Evolutionary conservation across 2,888 invertebrate species (phyloP).

Genomic region (Nasonia oneida): DNA sequence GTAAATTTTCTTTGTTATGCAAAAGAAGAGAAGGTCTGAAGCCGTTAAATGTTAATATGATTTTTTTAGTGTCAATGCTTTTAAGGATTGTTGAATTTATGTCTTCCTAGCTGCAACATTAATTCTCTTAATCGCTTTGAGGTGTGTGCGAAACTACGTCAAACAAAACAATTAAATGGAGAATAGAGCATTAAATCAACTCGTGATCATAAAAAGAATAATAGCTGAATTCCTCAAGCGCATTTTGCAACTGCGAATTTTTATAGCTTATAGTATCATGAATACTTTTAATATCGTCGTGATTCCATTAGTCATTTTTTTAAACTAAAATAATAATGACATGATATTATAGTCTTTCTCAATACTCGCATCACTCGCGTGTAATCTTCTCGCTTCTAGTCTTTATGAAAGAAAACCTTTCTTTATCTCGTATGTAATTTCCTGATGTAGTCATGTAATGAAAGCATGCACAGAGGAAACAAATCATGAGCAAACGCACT

Average conservation of each 20-base stretch:
- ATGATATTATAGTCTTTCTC: no score
- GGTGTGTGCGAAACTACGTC: background rate
- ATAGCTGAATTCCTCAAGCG: background rate
- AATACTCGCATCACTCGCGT: background rate
- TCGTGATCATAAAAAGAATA: background rate
- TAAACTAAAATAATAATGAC: no score
- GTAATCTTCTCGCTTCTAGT: background rate
- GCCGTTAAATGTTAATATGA: constrained; percentile 15
- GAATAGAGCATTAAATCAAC: constrained; percentile 2
- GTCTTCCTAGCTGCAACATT: background rate
- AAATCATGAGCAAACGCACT: background rate
- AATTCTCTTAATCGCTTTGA: background rate
- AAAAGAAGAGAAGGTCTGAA: background rate
- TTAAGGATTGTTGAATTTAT: constrained; percentile 7
- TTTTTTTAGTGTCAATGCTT: background rate
- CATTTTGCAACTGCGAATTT: background rate
- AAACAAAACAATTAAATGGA: constrained; percentile 9
- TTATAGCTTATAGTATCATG: background rate
- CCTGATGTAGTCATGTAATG: background rate
- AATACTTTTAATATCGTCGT: background rate
- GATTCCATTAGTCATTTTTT: no score
- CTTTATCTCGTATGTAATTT: background rate
- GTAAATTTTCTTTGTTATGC: background rate
- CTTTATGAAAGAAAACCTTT: background rate
- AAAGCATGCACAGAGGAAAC: background rate